Conservation (phyloP, 1,140 invertebrate species). For the Caenorhabditis briggsae region DNA sequence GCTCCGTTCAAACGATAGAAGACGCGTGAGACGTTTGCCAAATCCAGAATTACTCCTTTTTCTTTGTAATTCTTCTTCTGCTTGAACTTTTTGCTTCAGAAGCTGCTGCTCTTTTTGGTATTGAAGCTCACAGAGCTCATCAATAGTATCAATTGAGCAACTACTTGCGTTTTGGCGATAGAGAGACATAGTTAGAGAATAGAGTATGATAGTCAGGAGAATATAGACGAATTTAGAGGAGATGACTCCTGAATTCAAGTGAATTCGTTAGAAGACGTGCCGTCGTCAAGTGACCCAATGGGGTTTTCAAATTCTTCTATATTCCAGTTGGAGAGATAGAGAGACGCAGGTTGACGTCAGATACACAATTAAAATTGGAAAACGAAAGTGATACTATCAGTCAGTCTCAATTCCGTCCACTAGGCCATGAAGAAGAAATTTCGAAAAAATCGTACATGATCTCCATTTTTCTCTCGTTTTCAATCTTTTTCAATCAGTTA, state of each 20-base stretch:
- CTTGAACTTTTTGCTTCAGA: conserved; percentile 21
- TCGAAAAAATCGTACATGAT: background rate
- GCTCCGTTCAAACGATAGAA: conserved; percentile 19
- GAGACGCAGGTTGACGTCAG: conserved; percentile 46
- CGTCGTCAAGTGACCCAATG: conserved; percentile 44
- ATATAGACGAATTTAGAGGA: background rate
- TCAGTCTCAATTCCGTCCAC: background rate
- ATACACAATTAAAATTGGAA: conserved; percentile 1
- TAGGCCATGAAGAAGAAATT: background rate
- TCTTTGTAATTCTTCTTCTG: conserved; percentile 13
- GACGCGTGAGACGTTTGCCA: conserved; percentile 8
- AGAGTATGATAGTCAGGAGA: background rate
- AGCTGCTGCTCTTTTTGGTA: conserved; percentile 29
- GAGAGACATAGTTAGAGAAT: background rate
- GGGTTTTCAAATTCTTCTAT: conserved; percentile 33
- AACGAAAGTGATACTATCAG: conserved; percentile 52
- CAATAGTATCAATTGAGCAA: conserved; percentile 24
- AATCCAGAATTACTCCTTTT: conserved; percentile 26
- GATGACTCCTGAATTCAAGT: background rate
- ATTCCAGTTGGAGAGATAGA: conserved; percentile 8
- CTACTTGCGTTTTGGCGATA: background rate
- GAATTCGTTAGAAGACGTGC: background rate
- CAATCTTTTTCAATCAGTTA: background rate
- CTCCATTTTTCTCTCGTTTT: background rate
- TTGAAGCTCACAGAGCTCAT: conserved; percentile 42